These are phyloP conservation scores for Myiotriccus ornatus DNA, from an alignment of 2,797 vertebrate species.

Conservation along the genomic window DNA sequence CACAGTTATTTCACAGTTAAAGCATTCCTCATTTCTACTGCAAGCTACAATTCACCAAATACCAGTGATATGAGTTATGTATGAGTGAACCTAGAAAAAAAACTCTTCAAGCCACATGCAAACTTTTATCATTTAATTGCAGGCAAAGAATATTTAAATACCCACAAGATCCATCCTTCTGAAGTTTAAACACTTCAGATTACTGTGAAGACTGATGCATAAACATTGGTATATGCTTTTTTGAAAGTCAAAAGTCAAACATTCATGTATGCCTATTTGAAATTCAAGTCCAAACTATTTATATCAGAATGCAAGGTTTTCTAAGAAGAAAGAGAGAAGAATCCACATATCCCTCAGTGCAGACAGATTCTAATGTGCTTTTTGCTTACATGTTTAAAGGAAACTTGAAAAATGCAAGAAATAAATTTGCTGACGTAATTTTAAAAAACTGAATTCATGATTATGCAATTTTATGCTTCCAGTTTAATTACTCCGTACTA, in stretches of 20 bases:
- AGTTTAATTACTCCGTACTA: not conserved
- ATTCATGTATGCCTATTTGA: conserved; percentile 16
- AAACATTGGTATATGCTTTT: conserved; percentile 25
- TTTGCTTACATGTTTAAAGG: conserved; percentile 4
- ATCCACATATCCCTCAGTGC: not conserved
- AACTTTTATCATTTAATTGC: conserved; percentile 30
- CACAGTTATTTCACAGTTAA: conserved; percentile 45
- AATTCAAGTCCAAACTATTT: conserved; percentile 30
- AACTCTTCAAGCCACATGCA: not conserved
- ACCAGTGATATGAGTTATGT: not conserved
- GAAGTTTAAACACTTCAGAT: conserved; percentile 32
- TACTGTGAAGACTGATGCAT: conserved; percentile 33
- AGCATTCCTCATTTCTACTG: conserved; percentile 38
- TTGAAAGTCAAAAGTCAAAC: conserved; percentile 37
- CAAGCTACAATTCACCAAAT: conserved; percentile 16
- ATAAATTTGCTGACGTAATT: not conserved
- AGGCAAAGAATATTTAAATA: conserved; percentile 52
- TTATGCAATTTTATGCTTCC: not conserved
- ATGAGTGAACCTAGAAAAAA: not conserved
- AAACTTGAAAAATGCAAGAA: not conserved
- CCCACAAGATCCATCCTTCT: conserved; percentile 7
- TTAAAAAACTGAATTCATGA: not conserved
- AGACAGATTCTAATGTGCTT: conserved; percentile 1
- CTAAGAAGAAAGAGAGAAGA: not conserved
- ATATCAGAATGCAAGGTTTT: conserved; percentile 20